Percentiles rank a stretch among this genome's conserved stretches.
Evolutionary conservation across 2,113 vertebrate species (phyloP).

Genomic region (Eclectus roratus): DNA sequence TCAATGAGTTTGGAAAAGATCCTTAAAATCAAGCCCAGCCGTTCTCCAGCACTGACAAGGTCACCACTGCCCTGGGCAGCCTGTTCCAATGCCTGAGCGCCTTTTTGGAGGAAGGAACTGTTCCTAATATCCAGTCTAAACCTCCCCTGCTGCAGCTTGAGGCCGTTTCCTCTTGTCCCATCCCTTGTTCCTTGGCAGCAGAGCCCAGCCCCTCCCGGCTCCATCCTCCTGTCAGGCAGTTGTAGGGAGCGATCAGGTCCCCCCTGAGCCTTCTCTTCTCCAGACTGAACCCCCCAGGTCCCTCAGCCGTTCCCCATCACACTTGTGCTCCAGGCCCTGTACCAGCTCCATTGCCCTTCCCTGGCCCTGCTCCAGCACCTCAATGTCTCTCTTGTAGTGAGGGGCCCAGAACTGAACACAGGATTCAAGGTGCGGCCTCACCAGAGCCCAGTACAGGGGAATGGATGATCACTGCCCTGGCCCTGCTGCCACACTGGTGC

Average conservation of each 20-base stretch:
- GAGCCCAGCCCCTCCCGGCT: no score
- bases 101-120: no score
- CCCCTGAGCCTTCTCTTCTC: background rate
- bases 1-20: background rate
- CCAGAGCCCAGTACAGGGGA: background rate
- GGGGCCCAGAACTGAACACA: background rate
- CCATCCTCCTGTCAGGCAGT: no score
- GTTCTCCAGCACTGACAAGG: background rate
- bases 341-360: background rate
- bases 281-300: background rate
- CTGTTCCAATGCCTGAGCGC: background rate
- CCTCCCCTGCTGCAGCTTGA: background rate
- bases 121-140: background rate
- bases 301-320: no score
- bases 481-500: background rate
- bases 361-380: background rate
- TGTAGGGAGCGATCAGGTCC: accelerated
- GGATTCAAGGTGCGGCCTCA: accelerated
- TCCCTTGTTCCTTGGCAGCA: no score
- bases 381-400: background rate
- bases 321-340: no score
- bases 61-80: background rate
- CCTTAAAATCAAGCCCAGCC: background rate
- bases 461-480: background rate
- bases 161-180: no score